Evolutionary conservation across 2,888 invertebrate species (phyloP).

Genomic region (Dioctria linearis): DNA sequence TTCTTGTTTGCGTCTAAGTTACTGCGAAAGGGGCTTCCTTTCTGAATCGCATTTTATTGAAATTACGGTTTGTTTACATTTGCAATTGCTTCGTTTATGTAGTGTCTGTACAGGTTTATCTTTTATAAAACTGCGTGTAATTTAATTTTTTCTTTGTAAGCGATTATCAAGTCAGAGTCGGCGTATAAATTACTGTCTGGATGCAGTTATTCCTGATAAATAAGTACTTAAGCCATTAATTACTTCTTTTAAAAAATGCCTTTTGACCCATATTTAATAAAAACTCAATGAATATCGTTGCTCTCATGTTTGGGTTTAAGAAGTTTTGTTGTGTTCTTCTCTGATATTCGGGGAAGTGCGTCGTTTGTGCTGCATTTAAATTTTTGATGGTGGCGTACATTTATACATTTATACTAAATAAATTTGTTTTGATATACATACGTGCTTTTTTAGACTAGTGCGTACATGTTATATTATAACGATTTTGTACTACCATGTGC

Average conservation of each 20-base stretch:
- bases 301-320: background rate
- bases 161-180: background rate
- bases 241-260: background rate
- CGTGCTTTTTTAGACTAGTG: no score
- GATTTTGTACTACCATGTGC: no score
- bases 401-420: no score
- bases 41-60: constrained; percentile 9
- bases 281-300: background rate
- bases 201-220: constrained; percentile 6
- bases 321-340: background rate
- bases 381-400: no score
- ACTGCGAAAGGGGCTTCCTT: constrained; percentile 1
- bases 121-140: background rate
- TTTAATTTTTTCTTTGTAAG: background rate
- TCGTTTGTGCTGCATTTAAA: background rate
- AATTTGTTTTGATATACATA: no score
- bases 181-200: background rate
- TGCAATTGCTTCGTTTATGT: background rate
- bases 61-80: background rate
- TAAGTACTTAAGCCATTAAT: background rate
- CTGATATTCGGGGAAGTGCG: background rate
- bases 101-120: background rate
- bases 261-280: constrained; percentile 4
- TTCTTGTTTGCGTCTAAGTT: background rate
- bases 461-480: no score